Evolutionary conservation across 2,797 vertebrate genomes (phyloP), one percentile per base, ranked within the genome.

Genomic region (Halcyon chelicuti): DNA sequence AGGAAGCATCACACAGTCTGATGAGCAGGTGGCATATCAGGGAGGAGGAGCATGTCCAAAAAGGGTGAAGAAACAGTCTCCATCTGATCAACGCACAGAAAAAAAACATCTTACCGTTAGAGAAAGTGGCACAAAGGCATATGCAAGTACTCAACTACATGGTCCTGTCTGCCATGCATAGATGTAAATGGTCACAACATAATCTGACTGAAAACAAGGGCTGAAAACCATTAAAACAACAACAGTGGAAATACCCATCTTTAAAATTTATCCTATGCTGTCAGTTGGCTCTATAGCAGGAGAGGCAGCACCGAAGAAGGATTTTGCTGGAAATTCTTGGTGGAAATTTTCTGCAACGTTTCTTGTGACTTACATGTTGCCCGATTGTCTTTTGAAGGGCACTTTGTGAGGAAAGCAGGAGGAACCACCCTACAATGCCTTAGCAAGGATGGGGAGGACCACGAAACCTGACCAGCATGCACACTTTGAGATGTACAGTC

Each of bases 111-210:
- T 28, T 29, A 9, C 14, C n/a, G 5, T 46, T 33, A 72, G 11
- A 77, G 25, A 65, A 72, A 74, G 78, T 3, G 15, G 10, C 44
- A 71, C 4, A 2, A 79, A 89, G 44, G 17, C 26, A n/a, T 21
- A 15, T 9, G 18, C 20, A 55, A 76, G 13, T 51, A 23, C 6
- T 47, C 54, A 35, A 5, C 39, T 44, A 35, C 6, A 7, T 0
- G 2, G n/a, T 52, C 35, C 12, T 28, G 2, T 37, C 42, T 74
- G 60, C 35, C 52, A 7, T 4, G 6, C 2, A 0, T 0, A 0
- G 13, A 12, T 3, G 1, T 37, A 23, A 82, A 60, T 0, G 4
- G 28, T 42, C 33, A 54, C 39, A 51, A n/a, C 12, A 47, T 47
- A 5, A 51, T 26, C 18, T 14, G 29, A 8, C 39, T 86, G 84